Evolutionary conservation across 2,113 vertebrate species (phyloP).

Genomic region (Malurus melanocephalus): DNA sequence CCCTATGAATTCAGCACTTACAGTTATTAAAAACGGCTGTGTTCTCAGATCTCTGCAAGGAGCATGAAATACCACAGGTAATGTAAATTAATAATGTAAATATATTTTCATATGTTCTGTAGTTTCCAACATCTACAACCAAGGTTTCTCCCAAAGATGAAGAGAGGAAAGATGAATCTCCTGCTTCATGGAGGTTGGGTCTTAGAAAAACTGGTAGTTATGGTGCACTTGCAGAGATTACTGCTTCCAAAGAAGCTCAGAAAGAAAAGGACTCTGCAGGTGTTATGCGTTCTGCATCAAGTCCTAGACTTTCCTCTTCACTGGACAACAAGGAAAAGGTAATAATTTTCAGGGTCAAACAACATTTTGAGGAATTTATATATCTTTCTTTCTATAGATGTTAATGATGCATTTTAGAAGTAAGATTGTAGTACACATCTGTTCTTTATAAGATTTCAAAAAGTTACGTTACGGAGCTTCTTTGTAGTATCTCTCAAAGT

Average conservation of each 20-base stretch:
- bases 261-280: slow-evolving; percentile 91
- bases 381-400: neutral
- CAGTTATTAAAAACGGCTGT: neutral
- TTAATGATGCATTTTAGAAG: neutral
- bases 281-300: slow-evolving; percentile 96
- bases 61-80: neutral
- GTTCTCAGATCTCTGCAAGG: neutral
- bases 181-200: slow-evolving; percentile 91
- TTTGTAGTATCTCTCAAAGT: neutral
- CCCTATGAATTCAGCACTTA: neutral
- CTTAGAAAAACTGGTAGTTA: slow-evolving; percentile 97
- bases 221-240: slow-evolving; percentile 94
- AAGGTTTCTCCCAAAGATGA: slow-evolving; percentile 92
- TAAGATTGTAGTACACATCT: neutral
- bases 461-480: neutral
- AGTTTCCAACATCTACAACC: slow-evolving; percentile 81
- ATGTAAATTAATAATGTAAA: neutral
- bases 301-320: slow-evolving; percentile 93
- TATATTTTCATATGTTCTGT: neutral
- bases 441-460: neutral
- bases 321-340: slow-evolving; percentile 98
- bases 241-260: slow-evolving; percentile 91
- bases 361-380: neutral
- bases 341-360: neutral
- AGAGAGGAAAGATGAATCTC: slow-evolving; percentile 94